Evolutionary conservation across 2,888 invertebrate genomes (phyloP).

Genomic region (Lepidochrysops patricia): DNA sequence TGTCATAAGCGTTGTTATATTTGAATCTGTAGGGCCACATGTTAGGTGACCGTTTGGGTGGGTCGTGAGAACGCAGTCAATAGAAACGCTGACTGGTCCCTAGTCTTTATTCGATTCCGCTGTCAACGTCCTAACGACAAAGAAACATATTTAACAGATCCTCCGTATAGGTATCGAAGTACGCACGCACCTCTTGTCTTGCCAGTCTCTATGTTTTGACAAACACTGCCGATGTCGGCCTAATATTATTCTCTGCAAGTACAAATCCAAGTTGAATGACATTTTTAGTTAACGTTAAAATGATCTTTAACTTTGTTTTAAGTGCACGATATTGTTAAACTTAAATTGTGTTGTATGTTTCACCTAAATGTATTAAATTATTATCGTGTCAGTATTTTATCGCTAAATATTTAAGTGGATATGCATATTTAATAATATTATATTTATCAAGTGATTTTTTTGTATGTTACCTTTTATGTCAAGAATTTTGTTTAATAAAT

Average conservation of each 20-base stretch:
- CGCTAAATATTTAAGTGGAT: constrained; percentile 58
- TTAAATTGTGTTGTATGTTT: constrained; percentile 71
- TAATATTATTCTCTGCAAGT: constrained; percentile 65
- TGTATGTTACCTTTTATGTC: constrained; percentile 70
- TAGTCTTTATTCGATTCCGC: constrained; percentile 40
- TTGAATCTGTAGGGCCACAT: constrained; percentile 25
- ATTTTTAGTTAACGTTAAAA: constrained; percentile 69
- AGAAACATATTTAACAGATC: constrained; percentile 46
- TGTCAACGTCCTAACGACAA: constrained; percentile 65
- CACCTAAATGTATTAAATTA: constrained; percentile 68
- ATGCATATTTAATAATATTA: constrained; percentile 57
- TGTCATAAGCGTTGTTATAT: constrained; percentile 27
- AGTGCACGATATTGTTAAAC: constrained; percentile 72
- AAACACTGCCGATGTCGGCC: constrained; percentile 63
- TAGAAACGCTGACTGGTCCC: constrained; percentile 40
- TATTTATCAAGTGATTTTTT: constrained; percentile 59
- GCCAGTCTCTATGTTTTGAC: constrained; percentile 72
- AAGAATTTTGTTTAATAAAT: constrained; percentile 65
- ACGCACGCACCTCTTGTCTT: constrained; percentile 70
- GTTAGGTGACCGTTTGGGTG: constrained; percentile 31
- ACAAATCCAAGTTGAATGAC: constrained; percentile 73
- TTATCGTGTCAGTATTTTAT: constrained; percentile 68
- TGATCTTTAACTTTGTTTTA: constrained; percentile 69
- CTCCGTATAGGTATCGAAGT: constrained; percentile 35
- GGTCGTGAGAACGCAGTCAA: constrained; percentile 40